phyloP scores from a whole-genome alignment of 2,113 vertebrate species.

The Phrynosoma blainvillii region DNA sequence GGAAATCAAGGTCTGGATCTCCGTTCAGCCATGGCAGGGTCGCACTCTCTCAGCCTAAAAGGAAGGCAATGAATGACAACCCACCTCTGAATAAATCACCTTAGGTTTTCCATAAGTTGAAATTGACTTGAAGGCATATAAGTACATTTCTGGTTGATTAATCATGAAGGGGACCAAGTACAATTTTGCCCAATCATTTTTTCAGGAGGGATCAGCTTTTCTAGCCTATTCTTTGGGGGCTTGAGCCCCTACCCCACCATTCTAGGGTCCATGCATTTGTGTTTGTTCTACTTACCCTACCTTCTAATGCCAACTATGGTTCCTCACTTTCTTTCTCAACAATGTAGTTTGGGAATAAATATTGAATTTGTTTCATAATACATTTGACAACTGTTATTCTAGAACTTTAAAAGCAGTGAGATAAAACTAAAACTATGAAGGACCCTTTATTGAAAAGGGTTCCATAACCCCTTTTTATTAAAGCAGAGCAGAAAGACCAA shows the following conservation, averaged over 20 bases:
- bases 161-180: too few relatives aligned
- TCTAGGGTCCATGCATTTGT: too few relatives aligned
- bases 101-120: too few relatives aligned
- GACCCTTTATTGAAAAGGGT: neutral
- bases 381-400: neutral
- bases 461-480: constrained; percentile 14
- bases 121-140: too few relatives aligned
- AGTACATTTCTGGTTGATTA: too few relatives aligned
- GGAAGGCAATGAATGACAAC: too few relatives aligned
- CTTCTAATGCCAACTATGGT: neutral
- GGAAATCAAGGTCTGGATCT: too few relatives aligned
- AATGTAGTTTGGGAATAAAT: neutral
- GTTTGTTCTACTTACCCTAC: neutral
- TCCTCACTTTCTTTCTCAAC: neutral
- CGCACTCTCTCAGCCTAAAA: too few relatives aligned
- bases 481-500: neutral
- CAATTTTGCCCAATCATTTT: too few relatives aligned
- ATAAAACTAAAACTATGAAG: constrained; percentile 24
- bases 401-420: neutral
- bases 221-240: neutral
- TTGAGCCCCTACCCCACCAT: neutral
- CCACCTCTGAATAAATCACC: too few relatives aligned
- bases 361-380: accelerated
- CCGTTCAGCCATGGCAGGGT: too few relatives aligned
- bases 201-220: too few relatives aligned